Conservation (phyloP, 2,113 vertebrate species). For the Merops nubicus region DNA sequence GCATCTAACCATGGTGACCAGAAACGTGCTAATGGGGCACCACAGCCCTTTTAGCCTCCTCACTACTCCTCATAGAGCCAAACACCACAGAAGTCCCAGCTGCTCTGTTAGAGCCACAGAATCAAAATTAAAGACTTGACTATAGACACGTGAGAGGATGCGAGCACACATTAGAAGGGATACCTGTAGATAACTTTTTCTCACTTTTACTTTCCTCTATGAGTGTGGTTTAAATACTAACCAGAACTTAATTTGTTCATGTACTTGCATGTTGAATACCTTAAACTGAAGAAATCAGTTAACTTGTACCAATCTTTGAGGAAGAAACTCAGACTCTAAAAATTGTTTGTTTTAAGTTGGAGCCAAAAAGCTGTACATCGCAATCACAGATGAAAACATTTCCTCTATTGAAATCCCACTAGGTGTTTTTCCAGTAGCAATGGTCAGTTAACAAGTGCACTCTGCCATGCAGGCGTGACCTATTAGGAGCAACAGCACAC, state of each 20-base stretch:
- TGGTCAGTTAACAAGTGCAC: conserved; percentile 77
- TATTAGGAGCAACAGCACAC: conserved; percentile 66
- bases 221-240: conserved; percentile 26
- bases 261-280: neutral
- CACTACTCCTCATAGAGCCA: neutral
- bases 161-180: neutral
- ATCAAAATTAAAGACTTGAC: neutral
- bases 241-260: neutral
- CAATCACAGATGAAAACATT: conserved; percentile 56
- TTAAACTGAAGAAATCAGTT: neutral
- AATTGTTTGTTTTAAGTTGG: conserved; percentile 63
- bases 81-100: neutral
- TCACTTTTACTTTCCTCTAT: neutral
- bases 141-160: neutral
- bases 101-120: neutral
- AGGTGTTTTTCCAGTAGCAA: conserved; percentile 70
- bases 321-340: conserved; percentile 33
- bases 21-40: rapidly evolving
- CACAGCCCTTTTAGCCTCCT: neutral
- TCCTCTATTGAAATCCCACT: conserved; percentile 73
- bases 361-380: conserved; percentile 51
- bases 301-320: neutral
- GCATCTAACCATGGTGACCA: neutral
- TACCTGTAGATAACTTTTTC: neutral
- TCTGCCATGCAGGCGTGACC: conserved; percentile 74